These are phyloP conservation scores for Shinisaurus crocodilurus DNA, from an alignment of 2,113 vertebrate genomes.

Conservation along the genomic window DNA sequence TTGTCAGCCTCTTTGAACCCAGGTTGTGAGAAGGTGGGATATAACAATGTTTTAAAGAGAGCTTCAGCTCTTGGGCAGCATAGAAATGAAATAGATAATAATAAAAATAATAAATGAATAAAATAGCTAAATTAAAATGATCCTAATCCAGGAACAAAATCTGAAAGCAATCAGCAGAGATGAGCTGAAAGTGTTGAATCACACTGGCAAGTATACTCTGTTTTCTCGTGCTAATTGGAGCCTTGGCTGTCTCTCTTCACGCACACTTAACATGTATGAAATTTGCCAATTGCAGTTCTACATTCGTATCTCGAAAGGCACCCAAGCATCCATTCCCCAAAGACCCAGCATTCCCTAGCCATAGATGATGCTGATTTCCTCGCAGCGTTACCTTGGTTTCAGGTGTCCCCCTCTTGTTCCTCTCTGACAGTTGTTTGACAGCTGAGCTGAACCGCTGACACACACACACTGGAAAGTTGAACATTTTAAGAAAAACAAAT, in stretches of 20 bases:
- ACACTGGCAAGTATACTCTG: neutral
- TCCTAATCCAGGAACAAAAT: neutral
- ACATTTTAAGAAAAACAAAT: conserved; percentile 68
- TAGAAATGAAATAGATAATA: too few relatives aligned
- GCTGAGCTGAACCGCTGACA: conserved; percentile 62
- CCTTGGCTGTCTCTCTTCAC: too few relatives aligned
- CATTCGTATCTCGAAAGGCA: conserved; percentile 44
- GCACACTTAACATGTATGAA: neutral
- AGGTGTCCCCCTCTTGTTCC: conserved; percentile 68
- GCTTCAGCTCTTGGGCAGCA: too few relatives aligned
- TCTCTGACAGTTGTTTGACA: conserved; percentile 67
- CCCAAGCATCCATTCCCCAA: neutral
- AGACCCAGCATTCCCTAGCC: neutral
- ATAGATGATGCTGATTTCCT: neutral
- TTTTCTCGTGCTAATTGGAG: neutral
- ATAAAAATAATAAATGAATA: too few relatives aligned
- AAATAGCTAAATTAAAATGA: neutral
- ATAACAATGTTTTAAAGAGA: too few relatives aligned
- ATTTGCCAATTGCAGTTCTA: conserved; percentile 45
- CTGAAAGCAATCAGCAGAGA: neutral
- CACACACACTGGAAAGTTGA: conserved; percentile 63
- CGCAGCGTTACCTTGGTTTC: conserved; percentile 44
- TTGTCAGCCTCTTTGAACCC: neutral
- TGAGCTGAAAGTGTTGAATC: neutral
- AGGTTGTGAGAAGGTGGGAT: neutral